Conservation (phyloP, 2,888 invertebrate species). For the Limulus polyphemus region DNA sequence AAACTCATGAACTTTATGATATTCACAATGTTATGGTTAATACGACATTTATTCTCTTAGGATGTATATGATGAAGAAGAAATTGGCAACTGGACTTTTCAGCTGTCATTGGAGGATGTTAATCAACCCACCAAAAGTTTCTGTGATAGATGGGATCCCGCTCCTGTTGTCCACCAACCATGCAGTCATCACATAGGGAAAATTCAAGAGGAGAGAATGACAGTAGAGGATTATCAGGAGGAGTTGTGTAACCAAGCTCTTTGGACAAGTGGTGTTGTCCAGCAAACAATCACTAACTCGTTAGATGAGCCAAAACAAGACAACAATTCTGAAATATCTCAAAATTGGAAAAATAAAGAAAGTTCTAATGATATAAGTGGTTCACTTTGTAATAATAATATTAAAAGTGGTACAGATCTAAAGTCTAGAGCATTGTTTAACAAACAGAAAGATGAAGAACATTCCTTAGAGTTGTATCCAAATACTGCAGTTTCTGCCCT, state of each 20-base stretch:
- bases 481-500: background rate
- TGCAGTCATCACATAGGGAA: background rate
- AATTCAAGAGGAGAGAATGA: background rate
- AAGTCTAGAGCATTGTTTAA: background rate
- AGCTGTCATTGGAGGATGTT: constrained; percentile 56
- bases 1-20: no score
- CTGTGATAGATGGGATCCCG: background rate
- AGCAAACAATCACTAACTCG: no score
- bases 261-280: background rate
- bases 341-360: background rate
- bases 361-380: background rate
- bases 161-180: no score
- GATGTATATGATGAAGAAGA: constrained; percentile 54
- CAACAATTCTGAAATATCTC: background rate
- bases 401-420: background rate
- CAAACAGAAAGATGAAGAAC: background rate
- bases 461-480: background rate
- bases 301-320: no score
- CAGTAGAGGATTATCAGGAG: constrained; percentile 2
- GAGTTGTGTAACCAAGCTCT: background rate
- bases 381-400: background rate
- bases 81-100: constrained; percentile 64
- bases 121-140: background rate
- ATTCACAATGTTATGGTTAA: no score
- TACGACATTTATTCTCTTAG: no score